phyloP scores from a whole-genome alignment of 2,113 vertebrate species.

The Platysteira castanea region DNA sequence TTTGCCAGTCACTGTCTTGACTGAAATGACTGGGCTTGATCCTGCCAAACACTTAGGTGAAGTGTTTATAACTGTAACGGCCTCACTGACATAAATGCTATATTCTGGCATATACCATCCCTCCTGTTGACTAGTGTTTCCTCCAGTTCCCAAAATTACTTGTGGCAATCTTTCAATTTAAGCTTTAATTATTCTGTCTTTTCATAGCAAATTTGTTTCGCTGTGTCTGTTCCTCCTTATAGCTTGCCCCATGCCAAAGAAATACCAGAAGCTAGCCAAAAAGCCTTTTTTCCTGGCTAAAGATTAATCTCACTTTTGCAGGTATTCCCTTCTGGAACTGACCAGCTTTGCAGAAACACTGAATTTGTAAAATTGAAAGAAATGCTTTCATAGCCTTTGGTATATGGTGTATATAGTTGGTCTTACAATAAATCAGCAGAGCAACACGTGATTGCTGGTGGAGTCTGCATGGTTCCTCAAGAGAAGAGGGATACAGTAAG shows the following conservation, averaged over 20 bases:
- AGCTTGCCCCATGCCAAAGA: neutral
- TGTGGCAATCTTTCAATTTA: neutral
- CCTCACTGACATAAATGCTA: neutral
- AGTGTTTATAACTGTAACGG: neutral
- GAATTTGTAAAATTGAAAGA: neutral
- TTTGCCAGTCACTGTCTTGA: slow-evolving; percentile 16
- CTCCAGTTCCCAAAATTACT: neutral
- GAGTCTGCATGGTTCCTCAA: neutral
- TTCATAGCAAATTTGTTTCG: neutral
- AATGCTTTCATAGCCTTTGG: neutral
- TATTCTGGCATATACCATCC: neutral
- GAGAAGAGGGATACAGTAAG: neutral
- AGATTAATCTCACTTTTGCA: neutral
- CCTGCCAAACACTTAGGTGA: neutral
- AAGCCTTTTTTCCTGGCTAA: neutral
- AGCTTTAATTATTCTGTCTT: neutral
- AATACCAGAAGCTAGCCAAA: neutral
- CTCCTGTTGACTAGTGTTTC: neutral
- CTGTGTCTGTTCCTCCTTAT: neutral
- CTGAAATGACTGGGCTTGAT: neutral
- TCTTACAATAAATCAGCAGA: neutral
- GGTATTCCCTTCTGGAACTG: neutral
- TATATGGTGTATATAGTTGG: neutral
- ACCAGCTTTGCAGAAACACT: neutral
- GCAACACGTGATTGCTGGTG: neutral